A percentile compares a stretch with the other conserved stretches of the same genome.
Conservation (phyloP, 2,797 vertebrate genomes). For the Monodelphis domestica region DNA sequence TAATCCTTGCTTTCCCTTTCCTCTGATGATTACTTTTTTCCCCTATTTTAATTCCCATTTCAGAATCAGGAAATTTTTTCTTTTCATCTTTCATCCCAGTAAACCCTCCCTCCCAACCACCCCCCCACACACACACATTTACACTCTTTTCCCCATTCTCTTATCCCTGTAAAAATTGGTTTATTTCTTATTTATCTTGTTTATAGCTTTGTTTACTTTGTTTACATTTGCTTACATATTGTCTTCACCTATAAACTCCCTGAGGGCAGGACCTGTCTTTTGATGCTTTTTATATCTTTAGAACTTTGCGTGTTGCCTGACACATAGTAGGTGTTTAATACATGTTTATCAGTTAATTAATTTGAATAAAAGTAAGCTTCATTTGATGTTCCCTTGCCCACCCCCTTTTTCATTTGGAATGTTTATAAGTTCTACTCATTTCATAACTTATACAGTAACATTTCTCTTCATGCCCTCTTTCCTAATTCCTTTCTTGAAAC, state of each 20-base stretch:
- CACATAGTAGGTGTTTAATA: background rate
- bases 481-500: background rate
- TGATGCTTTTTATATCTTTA: background rate
- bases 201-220: background rate
- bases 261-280: background rate
- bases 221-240: background rate
- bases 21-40: background rate
- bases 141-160: background rate
- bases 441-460: too few relatives aligned
- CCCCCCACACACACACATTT: too few relatives aligned
- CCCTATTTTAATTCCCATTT: background rate
- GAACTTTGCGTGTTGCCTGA: background rate
- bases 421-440: background rate
- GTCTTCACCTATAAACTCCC: background rate
- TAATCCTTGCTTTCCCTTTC: background rate
- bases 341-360: background rate
- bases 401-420: too few relatives aligned
- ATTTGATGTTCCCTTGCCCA: background rate
- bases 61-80: background rate
- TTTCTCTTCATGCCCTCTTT: background rate
- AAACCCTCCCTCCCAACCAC: too few relatives aligned
- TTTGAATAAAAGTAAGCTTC: background rate
- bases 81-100: background rate
- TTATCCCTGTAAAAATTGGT: too few relatives aligned
- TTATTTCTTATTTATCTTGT: background rate